A percentile compares a stretch with the other conserved stretches of the same genome.
Conservation (phyloP, 2,113 vertebrate species). For the rabbit (Oryctolagus cuniculus) region DNA sequence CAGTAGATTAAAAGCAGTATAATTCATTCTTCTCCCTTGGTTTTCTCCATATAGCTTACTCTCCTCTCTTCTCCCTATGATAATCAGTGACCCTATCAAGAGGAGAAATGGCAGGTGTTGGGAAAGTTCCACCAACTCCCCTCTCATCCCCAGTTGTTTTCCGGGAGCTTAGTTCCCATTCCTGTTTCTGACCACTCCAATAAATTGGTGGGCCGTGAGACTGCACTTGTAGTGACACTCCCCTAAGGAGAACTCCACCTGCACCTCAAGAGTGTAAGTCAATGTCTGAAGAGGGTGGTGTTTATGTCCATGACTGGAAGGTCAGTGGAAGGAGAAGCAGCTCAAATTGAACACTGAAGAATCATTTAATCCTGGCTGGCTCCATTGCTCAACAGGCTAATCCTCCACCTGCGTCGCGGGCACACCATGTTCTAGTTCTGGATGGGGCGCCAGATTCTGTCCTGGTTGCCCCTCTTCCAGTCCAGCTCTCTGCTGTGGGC, state of each 20-base stretch:
- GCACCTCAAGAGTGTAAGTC: background rate
- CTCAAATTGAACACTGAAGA: rapidly evolving
- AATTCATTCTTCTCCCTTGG: background rate
- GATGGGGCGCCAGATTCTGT: too few relatives aligned
- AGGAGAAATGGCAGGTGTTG: background rate
- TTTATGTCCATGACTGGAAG: background rate
- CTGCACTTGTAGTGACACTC: background rate
- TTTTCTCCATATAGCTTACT: background rate
- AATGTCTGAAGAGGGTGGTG: background rate
- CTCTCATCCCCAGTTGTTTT: background rate
- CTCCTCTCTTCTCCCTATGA: background rate
- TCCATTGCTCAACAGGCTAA: too few relatives aligned
- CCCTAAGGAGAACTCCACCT: too few relatives aligned
- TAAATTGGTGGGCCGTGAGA: background rate
- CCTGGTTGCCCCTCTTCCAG: too few relatives aligned
- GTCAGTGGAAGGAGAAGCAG: rapidly evolving
- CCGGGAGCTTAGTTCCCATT: background rate
- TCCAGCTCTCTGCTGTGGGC: too few relatives aligned
- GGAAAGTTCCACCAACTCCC: background rate
- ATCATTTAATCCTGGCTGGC: too few relatives aligned
- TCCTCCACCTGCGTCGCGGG: too few relatives aligned
- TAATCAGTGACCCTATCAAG: background rate
- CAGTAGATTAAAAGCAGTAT: background rate
- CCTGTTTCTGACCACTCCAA: background rate
- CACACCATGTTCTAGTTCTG: too few relatives aligned